These are phyloP conservation scores for Schizopygopsis malacanthus DNA, from an alignment of 2,797 vertebrate species.

Conservation along the genomic window DNA sequence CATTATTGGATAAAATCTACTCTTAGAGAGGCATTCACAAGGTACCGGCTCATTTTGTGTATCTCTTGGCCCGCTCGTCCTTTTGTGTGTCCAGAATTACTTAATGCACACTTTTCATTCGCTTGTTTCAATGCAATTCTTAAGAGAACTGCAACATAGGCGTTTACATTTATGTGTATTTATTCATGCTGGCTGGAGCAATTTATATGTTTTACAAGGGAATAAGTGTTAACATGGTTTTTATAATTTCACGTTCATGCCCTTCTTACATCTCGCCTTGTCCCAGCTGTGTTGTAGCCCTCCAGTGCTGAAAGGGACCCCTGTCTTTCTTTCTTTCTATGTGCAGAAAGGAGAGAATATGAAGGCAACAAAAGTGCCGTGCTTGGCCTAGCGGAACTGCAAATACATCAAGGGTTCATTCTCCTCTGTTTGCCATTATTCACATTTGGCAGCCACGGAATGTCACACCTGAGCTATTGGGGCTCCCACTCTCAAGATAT, in stretches of 20 bases:
- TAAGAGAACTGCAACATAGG: not conserved
- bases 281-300: slow-evolving; percentile 49
- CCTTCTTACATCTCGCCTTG: slow-evolving; percentile 10
- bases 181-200: not conserved
- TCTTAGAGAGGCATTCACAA: slow-evolving; percentile 17
- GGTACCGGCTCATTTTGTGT: slow-evolving; percentile 13
- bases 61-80: slow-evolving; percentile 4
- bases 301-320: slow-evolving; percentile 32
- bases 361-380: slow-evolving; percentile 55
- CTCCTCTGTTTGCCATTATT: slow-evolving; percentile 67
- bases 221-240: slow-evolving; percentile 33
- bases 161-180: not conserved
- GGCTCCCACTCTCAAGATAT: slow-evolving; percentile 70
- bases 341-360: slow-evolving; percentile 42
- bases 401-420: slow-evolving; percentile 66
- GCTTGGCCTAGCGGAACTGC: slow-evolving; percentile 50
- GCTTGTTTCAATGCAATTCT: not conserved
- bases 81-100: slow-evolving; percentile 9
- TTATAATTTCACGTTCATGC: slow-evolving; percentile 4
- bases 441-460: slow-evolving; percentile 65
- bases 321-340: slow-evolving; percentile 27
- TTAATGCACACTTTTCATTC: not conserved
- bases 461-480: slow-evolving; percentile 73
- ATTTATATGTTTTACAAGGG: slow-evolving; percentile 2
- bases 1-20: slow-evolving; percentile 41